Evolutionary conservation across 2,888 invertebrate species (phyloP), one percentile per base, ranked within the genome.

Genomic region (Drosophila mercatorum): DNA sequence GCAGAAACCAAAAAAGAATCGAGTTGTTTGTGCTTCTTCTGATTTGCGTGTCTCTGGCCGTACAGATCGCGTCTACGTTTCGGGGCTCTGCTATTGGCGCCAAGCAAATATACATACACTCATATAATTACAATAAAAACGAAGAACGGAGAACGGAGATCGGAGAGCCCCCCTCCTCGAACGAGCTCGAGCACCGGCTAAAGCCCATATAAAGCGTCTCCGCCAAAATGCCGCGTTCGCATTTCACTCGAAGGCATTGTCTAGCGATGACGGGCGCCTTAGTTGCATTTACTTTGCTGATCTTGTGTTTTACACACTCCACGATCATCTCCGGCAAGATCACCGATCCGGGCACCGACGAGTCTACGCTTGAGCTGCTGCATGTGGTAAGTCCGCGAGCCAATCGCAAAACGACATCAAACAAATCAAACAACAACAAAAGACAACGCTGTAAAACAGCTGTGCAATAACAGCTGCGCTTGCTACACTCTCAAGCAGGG

Each of bases 381-480:
- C 92, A 92, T 90, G 92, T 92, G 92, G 92, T 92, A 88, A 92
- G 92, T 90, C 44, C 41, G 22, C 49, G 36, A 47, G 58, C n/a
- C 76, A 58, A 49, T 38, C 22, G 38, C 52, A 34, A 44, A 41
- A 46, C 63, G 14, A 49, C 59, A 31, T 36, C 26, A 57, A 41
- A 41, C 40, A 40, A 40, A 40, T 28, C n/a, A n/a, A 28, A n/a
- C 34, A 26, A 40, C 52, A 36, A 38, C 34, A 26, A 40, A 49
- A 36, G 14, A 51, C 22, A 28, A n/a, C 6, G 28, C 2, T 28
- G 5, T 53, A 28, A 31, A 51, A 28, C 36, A 51, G 31, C 36
- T 62, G 62, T 49, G n/a, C 40, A 34, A 40, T 17, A 38, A 43
- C 79, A 68, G 75, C 75, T 75, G 59, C 28, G 43, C 2, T 28